phyloP scores from a whole-genome alignment of 1,140 invertebrate genomes.

The Eupeodes corollae region DNA sequence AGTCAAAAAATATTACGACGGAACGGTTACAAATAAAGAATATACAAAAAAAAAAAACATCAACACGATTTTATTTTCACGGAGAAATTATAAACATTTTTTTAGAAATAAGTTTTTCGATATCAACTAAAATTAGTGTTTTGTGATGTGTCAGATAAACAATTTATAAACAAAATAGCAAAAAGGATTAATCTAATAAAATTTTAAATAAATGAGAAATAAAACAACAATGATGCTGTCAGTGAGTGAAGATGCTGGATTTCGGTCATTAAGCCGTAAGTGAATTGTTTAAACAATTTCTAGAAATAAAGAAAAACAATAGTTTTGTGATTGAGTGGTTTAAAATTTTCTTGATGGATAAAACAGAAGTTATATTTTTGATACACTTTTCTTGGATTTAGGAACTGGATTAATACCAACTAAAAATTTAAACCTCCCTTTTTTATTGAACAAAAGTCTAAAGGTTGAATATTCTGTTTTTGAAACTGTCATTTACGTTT shows the following conservation, averaged over 20 bases:
- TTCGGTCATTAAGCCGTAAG: constrained; percentile 38
- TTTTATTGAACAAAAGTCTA: no score
- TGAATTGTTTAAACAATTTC: constrained; percentile 10
- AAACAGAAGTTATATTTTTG: not conserved
- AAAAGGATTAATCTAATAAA: not conserved
- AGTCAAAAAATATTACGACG: constrained; percentile 6
- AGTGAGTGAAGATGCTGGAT: constrained; percentile 38
- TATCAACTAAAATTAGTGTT: not conserved
- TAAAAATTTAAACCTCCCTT: no score
- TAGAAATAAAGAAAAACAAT: no score
- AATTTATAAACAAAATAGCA: not conserved
- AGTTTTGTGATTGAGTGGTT: no score
- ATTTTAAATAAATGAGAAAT: constrained; percentile 13
- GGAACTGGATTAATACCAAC: no score
- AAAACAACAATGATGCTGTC: constrained; percentile 33
- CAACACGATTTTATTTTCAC: constrained; percentile 4
- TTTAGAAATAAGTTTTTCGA: constrained; percentile 2
- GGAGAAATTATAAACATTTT: constrained; percentile 4
- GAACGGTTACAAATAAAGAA: constrained; percentile 9
- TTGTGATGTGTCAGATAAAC: no score
- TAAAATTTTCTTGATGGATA: no score
- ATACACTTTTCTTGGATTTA: no score
- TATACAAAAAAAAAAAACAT: no score
- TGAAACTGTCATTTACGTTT: no score
- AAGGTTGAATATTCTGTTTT: no score